Evolutionary conservation across 2,113 vertebrate genomes (phyloP).

Genomic region (Empidonax alnorum): DNA sequence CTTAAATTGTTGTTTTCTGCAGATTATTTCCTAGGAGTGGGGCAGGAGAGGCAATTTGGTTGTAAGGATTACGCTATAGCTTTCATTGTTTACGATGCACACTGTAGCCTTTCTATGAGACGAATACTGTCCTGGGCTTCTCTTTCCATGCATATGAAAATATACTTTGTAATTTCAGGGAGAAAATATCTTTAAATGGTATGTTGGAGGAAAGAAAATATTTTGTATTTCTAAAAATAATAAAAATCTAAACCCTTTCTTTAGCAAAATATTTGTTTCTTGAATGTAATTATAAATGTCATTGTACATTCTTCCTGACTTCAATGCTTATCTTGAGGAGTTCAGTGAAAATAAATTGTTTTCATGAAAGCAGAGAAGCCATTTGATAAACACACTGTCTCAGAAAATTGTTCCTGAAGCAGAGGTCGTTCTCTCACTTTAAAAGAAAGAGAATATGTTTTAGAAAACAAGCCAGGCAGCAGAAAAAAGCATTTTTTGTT

Average conservation of each 20-base stretch:
- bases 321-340: conserved; percentile 78
- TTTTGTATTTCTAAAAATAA: conserved; percentile 40
- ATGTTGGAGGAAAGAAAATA: background rate
- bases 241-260: conserved; percentile 49
- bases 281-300: conserved; percentile 80
- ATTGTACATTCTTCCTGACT: conserved; percentile 77
- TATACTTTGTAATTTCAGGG: conserved; percentile 36
- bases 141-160: conserved; percentile 33
- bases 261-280: conserved; percentile 77
- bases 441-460: conserved; percentile 74
- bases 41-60: conserved; percentile 9
- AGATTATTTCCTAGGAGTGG: background rate
- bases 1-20: background rate
- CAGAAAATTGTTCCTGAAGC: conserved; percentile 80
- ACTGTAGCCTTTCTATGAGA: conserved; percentile 42
- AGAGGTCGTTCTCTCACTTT: conserved; percentile 79
- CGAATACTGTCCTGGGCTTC: conserved; percentile 10
- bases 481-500: conserved; percentile 57
- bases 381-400: conserved; percentile 78
- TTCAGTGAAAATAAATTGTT: conserved; percentile 82
- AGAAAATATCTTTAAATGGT: conserved; percentile 1
- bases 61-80: conserved; percentile 18
- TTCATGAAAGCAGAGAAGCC: conserved; percentile 81
- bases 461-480: conserved; percentile 71
- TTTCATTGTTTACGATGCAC: conserved; percentile 49